These are phyloP conservation scores for Linnaemya tessellans DNA, from an alignment of 2,888 invertebrate species.

Conservation along the genomic window DNA sequence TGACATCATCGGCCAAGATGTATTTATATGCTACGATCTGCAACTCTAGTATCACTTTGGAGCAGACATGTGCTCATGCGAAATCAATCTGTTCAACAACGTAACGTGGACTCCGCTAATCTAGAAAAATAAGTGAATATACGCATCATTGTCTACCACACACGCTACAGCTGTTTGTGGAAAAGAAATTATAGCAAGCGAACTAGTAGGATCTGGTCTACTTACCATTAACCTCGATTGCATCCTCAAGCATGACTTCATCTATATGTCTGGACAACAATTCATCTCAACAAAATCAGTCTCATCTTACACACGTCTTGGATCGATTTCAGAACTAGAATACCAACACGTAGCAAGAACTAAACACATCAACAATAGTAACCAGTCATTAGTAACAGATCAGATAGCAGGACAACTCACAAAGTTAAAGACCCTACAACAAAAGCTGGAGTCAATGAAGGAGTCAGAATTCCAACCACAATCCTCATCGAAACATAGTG, in stretches of 20 bases:
- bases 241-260: slow-evolving; percentile 3
- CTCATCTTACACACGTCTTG: not conserved
- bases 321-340: too few species aligned
- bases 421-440: too few species aligned
- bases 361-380: too few species aligned
- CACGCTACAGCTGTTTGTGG: slow-evolving; percentile 13
- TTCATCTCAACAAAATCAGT: not conserved
- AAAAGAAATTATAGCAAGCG: not conserved
- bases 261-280: slow-evolving; percentile 5
- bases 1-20: too few species aligned
- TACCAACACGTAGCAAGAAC: too few species aligned
- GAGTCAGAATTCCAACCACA: not conserved
- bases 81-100: too few species aligned
- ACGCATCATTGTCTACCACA: not conserved
- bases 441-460: not conserved
- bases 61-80: not conserved
- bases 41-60: not conserved
- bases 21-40: too few species aligned
- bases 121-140: slow-evolving; percentile 8
- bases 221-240: not conserved
- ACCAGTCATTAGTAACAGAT: too few species aligned
- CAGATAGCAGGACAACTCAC: too few species aligned
- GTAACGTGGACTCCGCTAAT: not conserved
- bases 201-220: not conserved
- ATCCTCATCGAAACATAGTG: not conserved